Base-by-base conservation (phyloP, 1,140 invertebrate species). In the Sarcophaga bullata region DNA sequence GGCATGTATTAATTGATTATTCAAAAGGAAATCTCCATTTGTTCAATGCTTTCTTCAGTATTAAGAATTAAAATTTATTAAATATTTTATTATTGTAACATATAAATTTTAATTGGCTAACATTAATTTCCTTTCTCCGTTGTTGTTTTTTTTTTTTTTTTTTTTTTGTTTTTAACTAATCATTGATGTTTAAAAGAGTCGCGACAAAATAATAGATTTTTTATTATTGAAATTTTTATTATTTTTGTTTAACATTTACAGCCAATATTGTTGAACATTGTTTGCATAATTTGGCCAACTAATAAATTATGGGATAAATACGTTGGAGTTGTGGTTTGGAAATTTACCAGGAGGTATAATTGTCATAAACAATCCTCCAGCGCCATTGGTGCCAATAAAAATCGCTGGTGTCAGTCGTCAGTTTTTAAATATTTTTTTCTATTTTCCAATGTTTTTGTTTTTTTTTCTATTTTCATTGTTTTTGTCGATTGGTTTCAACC, bases 261-360 rank as follows among this genome's bases (percentile, higher is more conserved):
- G n/a, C n/a, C 17, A 17, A 68, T 68, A 25, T 68, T 68, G 62
- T 68, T 68, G 19, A 68, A 68, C 75, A 52, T 78, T 78, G 48
- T 48, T 78, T 78, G 49, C 75, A 78, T 78, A 78, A 78, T 78
- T 78, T 78, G 19, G 49, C 75, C 49, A 50, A 50, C 75, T 50
- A 78, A 78, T 78, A 78, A 78, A 78, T 78, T 78, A 78, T 78
- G 50, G n/a, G 49, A 78, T 78, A 78, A 78, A 78, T 78, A 78
- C 75, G 75, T 78, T 78, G 75, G 75, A 68, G 62, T 25, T 52
- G 75, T 8, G 15, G 73, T 76, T 75, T 46, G 46, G 73, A 78
- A 17, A 78, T 78, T 78, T 78, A 78, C 75, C 75, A 78, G 75
- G 50, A 78, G 75, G 75, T 48, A 78, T 78, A 78, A 78, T 78